Evolutionary conservation across 2,113 vertebrate species (phyloP).

Genomic region (Syngnathoides biaculeatus): DNA sequence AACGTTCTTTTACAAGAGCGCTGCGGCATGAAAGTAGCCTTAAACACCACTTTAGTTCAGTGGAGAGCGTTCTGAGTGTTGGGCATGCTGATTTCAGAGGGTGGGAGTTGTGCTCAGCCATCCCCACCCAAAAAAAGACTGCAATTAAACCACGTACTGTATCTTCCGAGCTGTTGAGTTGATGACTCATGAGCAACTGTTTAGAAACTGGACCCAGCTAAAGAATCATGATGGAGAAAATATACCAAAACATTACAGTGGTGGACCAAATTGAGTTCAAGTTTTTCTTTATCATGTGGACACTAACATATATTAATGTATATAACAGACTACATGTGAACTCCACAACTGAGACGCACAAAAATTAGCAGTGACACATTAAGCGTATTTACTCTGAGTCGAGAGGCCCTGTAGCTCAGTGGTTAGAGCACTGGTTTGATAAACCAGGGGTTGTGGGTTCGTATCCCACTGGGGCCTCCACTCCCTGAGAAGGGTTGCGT

Average conservation of each 20-base stretch:
- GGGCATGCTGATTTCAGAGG: slow-evolving; percentile 33
- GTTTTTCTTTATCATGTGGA: too few relatives aligned
- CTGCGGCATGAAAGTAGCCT: not conserved
- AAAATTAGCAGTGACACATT: too few relatives aligned
- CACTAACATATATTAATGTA: not conserved
- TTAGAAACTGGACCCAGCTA: slow-evolving; percentile 23
- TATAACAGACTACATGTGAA: too few relatives aligned
- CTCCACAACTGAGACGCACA: too few relatives aligned
- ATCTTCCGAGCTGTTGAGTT: slow-evolving; percentile 29
- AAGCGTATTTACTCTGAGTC: too few relatives aligned
- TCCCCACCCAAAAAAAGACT: slow-evolving; percentile 33
- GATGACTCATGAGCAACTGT: slow-evolving; percentile 36
- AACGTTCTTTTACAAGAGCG: not conserved
- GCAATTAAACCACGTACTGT: slow-evolving; percentile 54
- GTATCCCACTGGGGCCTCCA: too few relatives aligned
- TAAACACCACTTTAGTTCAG: slow-evolving; percentile 38
- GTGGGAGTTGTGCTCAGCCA: slow-evolving; percentile 24
- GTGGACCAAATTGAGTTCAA: not conserved
- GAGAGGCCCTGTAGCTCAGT: too few relatives aligned
- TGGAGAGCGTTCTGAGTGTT: slow-evolving; percentile 35
- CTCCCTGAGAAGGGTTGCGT: too few relatives aligned
- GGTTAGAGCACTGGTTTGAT: too few relatives aligned
- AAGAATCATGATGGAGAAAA: slow-evolving; percentile 25
- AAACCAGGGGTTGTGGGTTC: too few relatives aligned
- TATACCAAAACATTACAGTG: slow-evolving; percentile 19